These are phyloP conservation scores for Rhinoderma darwinii DNA, from an alignment of 2,113 vertebrate species.

Conservation along the genomic window DNA sequence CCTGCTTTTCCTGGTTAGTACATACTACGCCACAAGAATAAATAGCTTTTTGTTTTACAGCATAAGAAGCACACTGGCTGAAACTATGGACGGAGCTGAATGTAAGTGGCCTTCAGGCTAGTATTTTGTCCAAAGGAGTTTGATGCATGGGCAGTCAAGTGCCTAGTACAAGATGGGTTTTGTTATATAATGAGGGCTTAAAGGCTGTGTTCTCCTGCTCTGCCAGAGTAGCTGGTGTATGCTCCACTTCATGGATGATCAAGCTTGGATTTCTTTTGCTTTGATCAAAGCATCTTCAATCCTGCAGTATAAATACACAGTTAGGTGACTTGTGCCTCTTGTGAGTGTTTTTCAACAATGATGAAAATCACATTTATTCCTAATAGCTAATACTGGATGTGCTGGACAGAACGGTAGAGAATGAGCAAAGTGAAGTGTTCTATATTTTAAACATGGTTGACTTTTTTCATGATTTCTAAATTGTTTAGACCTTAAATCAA, in stretches of 20 bases:
- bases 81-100: not conserved
- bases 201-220: not conserved
- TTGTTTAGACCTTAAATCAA: too few relatives aligned
- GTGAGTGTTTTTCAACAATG: not conserved
- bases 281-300: not conserved
- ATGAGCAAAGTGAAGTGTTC: not conserved
- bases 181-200: constrained; percentile 12
- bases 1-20: not conserved
- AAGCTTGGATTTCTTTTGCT: not conserved
- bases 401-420: not conserved
- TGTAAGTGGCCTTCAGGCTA: constrained; percentile 42
- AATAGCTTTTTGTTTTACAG: not conserved
- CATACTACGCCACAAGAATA: not conserved
- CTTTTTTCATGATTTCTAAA: too few relatives aligned
- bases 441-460: not conserved
- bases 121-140: not conserved
- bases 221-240: constrained; percentile 1
- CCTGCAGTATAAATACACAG: not conserved
- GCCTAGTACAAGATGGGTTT: constrained; percentile 24
- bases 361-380: not conserved
- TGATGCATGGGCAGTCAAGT: constrained; percentile 30
- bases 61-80: not conserved
- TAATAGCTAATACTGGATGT: not conserved
- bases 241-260: constrained; percentile 35
- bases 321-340: not conserved